Conservation (phyloP, 2,797 vertebrate species). For the Xenops minutus region DNA sequence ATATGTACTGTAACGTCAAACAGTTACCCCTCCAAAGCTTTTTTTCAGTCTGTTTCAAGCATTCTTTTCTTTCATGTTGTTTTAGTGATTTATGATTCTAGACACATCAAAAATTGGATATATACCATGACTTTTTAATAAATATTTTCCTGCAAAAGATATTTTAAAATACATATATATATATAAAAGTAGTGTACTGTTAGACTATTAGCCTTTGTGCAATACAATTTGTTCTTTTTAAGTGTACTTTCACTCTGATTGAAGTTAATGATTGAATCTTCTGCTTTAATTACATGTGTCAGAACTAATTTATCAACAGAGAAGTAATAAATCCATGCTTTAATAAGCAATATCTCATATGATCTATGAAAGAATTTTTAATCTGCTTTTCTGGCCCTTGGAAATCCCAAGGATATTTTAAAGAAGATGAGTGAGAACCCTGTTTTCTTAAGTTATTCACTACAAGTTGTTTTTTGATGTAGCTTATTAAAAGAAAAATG, state of each 20-base stretch:
- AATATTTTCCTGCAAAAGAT: not conserved
- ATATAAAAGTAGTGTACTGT: not conserved
- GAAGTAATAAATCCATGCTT: slow-evolving; percentile 55
- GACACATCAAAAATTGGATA: not conserved
- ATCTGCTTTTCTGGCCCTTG: not conserved
- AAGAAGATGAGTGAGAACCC: not conserved
- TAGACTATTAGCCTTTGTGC: not conserved
- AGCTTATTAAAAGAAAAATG: not conserved
- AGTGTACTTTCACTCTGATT: slow-evolving; percentile 28
- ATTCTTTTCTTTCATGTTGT: not conserved
- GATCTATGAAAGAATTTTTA: slow-evolving; percentile 37
- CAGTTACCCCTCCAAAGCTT: not conserved
- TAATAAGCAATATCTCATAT: slow-evolving; percentile 47
- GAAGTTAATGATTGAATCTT: slow-evolving; percentile 33
- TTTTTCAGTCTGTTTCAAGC: not conserved
- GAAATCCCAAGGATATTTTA: slow-evolving; percentile 19
- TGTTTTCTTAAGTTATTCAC: slow-evolving; percentile 10
- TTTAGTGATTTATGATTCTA: not conserved
- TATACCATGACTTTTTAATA: not conserved
- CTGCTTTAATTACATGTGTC: slow-evolving; percentile 47
- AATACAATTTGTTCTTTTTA: not conserved
- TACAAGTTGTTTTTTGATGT: not conserved
- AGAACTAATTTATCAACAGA: slow-evolving; percentile 63
- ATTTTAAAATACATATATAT: not conserved
- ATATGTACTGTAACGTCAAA: not conserved